Evolutionary conservation across 2,113 vertebrate species (phyloP), one percentile per base, ranked within the genome.

Genomic region (Ptilonorhynchus violaceus): DNA sequence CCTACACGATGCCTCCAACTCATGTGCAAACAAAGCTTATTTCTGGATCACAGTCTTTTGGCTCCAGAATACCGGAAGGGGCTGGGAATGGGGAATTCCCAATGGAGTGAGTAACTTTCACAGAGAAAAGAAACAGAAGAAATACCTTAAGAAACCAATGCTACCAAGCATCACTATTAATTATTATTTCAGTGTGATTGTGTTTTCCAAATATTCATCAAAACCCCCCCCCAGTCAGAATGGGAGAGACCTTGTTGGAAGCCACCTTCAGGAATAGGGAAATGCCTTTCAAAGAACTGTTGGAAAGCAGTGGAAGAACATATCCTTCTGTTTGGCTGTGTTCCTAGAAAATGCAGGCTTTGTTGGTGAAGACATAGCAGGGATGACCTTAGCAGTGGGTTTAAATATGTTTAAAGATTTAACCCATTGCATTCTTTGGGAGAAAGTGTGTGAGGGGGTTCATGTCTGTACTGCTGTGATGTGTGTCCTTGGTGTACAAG

Each of bases 331-430:
- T 92, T 85, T 88, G 82, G 62, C 63, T 60, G 0, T 13, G 19
- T 63, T 85, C 79, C 91, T 83, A 76, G 89, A 85, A 79, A 82
- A 76, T 28, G 22, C 49, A 76, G 67, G 83, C 69, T 91, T 60
- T 88, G 31, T 52, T 78, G 35, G 30, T 59, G 68, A 84, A 87
- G 55, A 22, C 24, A 2, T 18, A 49, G 63, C 53, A 80, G 78
- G 59, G 59, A 10, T 83, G 83, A 74, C 78, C 52, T 81, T 84
- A 53, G 76, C 47, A 49, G 10, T 72, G 47, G 13, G 62, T 78
- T 79, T 83, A 88, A 70, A 63, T 47, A 16, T 31, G 28, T 55
- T 41, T 3, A 30, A 60, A 46, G 25, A 46, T 83, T 94, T 89
- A 86, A 80, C 28, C 55, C 31, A 0, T 20, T 85, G 37, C 11